Percentiles rank a stretch among this genome's conserved stretches.
Evolutionary conservation across 1,140 invertebrate genomes (phyloP).

Genomic region (Trachymyrmex septentrionalis): DNA sequence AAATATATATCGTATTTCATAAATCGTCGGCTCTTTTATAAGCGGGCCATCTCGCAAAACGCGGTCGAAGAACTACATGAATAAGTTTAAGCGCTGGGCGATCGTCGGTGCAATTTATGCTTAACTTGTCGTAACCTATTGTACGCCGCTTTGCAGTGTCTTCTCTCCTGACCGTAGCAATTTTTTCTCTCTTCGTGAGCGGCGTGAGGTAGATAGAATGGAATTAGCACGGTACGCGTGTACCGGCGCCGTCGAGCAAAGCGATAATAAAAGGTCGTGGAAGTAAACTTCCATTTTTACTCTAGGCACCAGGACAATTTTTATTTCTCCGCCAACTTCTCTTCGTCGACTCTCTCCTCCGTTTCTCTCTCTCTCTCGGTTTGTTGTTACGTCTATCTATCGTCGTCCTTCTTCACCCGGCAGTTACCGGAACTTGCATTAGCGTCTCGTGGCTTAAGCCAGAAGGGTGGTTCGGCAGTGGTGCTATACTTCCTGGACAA

Average conservation of each 20-base stretch:
- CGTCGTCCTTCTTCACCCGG: slow-evolving; percentile 48
- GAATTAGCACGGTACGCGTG: slow-evolving; percentile 68
- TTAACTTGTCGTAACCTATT: slow-evolving; percentile 65
- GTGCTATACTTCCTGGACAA: slow-evolving; percentile 77
- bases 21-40: slow-evolving; percentile 14
- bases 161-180: background rate
- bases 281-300: slow-evolving; percentile 61
- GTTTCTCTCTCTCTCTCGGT: slow-evolving; percentile 49
- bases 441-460: slow-evolving; percentile 71
- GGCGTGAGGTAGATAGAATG: background rate
- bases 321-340: slow-evolving; percentile 32
- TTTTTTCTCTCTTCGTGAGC: slow-evolving; percentile 43
- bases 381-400: slow-evolving; percentile 36
- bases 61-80: slow-evolving; percentile 46
- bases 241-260: slow-evolving; percentile 48
- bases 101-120: slow-evolving; percentile 70
- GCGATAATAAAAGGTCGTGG: slow-evolving; percentile 59
- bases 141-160: slow-evolving; percentile 30
- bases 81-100: slow-evolving; percentile 54
- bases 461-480: slow-evolving; percentile 60
- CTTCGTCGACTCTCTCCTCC: background rate
- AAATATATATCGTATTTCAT: slow-evolving; percentile 4
- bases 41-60: slow-evolving; percentile 16
- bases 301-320: slow-evolving; percentile 57
- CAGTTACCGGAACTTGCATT: slow-evolving; percentile 77